Evolutionary conservation across 1,140 invertebrate genomes (phyloP).

Genomic region (Paraescarpia echinospica): DNA sequence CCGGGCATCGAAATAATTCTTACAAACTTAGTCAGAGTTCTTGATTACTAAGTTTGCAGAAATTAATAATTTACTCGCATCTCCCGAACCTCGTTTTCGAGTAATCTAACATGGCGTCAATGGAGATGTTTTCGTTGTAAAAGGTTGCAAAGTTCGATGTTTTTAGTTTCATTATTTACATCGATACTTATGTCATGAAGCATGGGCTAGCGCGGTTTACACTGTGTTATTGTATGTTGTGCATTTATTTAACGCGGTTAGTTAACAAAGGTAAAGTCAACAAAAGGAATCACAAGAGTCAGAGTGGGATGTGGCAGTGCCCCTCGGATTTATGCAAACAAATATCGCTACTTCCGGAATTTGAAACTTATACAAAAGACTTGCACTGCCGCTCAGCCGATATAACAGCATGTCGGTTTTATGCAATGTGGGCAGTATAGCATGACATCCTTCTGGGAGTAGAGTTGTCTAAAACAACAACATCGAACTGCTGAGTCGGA

Average conservation of each 20-base stretch:
- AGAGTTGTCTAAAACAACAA: not conserved
- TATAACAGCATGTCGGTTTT: not conserved
- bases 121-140: not conserved
- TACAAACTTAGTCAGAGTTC: not conserved
- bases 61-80: not conserved
- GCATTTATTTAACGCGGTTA: not conserved
- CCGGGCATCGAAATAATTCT: not conserved
- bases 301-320: not conserved
- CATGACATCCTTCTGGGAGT: not conserved
- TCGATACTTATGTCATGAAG: not conserved
- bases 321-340: slow-evolving; percentile 4
- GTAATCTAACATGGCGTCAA: not conserved
- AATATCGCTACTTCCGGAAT: slow-evolving; percentile 5
- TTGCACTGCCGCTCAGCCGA: not conserved
- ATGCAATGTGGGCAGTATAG: not conserved
- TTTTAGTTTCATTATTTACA: not conserved
- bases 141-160: slow-evolving; percentile 1
- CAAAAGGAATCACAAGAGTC: not conserved
- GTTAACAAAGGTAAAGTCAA: not conserved
- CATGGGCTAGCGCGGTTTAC: not conserved
- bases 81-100: not conserved
- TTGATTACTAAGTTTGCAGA: not conserved
- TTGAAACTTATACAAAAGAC: not conserved
- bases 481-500: not conserved
- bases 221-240: not conserved